Base-by-base conservation (phyloP, 2,113 vertebrate species). In the Oncorhynchus mykiss region DNA sequence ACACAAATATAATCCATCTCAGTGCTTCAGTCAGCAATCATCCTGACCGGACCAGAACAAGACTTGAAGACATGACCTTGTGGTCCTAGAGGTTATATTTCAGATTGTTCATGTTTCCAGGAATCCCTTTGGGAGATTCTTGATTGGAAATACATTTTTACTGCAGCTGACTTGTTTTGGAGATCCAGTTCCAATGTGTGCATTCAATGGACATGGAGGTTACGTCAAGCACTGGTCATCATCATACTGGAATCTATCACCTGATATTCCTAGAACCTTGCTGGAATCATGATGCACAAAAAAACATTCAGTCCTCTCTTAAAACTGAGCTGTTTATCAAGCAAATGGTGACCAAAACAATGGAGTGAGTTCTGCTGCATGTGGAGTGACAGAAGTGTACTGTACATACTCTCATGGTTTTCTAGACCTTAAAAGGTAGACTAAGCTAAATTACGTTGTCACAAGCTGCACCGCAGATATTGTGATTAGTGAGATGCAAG, bases 341-440 rank as follows among this genome's bases (percentile, higher is more conserved):
- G 31, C 29, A 27, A 39, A 68, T 18, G 5, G 67, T 68, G 29
- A 48, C 45, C 4, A 48, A 22, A 45, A 48, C 3, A 27, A 29
- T 67, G 65, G 62, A 67, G 2, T n/a, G 13, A 11, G 24, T 67
- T 22, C 60, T 64, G 60, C 60, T 54, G 13, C 16, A 14, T 11
- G 20, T 22, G 22, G 60, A 11, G 5, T 25, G 31, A 34, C 62
- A 64, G 59, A 45, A 11, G 70, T 16, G 57, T 75, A 25, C 12
- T 16, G 57, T 74, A 22, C 14, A 60, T 76, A 73, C 74, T 66
- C 45, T 84, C 76, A 72, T 68, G 67, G 69, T 62, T 76, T 34
- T 78, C 78, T 82, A 45, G 39, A 45, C 39, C 39, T 45, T 45
- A 45, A 45, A 39, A 45, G 39, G 9, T 45, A 45, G 2, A 45